These are phyloP conservation scores for Sylvicapra grimmia DNA, from an alignment of 2,113 vertebrate species.

Conservation along the genomic window DNA sequence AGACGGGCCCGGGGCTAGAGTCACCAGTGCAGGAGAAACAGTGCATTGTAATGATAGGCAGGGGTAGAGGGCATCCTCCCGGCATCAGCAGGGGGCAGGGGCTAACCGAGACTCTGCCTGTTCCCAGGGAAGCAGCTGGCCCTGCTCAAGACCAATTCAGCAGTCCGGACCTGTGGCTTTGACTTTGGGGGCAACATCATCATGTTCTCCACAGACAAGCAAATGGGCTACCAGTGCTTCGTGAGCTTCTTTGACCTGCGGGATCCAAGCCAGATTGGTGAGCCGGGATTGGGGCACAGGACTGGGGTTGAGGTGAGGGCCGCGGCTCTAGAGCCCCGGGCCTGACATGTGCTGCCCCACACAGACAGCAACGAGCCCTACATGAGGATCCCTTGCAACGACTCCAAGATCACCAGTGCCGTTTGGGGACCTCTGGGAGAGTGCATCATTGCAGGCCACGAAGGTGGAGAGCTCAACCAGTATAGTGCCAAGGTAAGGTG, in stretches of 20 bases:
- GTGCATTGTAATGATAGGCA: not conserved
- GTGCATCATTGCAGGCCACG: conserved; percentile 93
- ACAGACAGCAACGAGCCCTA: conserved; percentile 95
- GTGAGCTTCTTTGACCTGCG: conserved; percentile 94
- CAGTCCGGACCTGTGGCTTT: conserved; percentile 95
- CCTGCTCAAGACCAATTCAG: conserved; percentile 93
- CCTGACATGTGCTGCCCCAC: not conserved
- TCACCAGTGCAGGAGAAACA: not conserved
- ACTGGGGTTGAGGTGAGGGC: not conserved
- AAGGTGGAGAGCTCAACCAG: conserved; percentile 95
- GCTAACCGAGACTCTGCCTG: not conserved
- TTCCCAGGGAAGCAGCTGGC: conserved; percentile 92
- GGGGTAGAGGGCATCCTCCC: not conserved
- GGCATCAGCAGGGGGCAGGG: fast-evolving
- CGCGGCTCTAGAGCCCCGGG: not conserved
- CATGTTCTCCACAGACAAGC: conserved; percentile 99
- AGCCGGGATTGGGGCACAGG: not conserved
- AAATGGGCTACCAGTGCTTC: conserved; percentile 99
- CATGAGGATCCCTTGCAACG: conserved; percentile 90
- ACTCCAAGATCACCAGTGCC: conserved; percentile 96
- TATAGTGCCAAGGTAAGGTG: conserved; percentile 92
- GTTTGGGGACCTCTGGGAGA: conserved; percentile 97
- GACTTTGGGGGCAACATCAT: conserved; percentile 99
- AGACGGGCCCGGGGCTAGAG: not conserved
- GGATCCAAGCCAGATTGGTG: conserved; percentile 92